Evolutionary conservation across 1,140 invertebrate species (phyloP).

Genomic region (Zaprionus gabonicus): DNA sequence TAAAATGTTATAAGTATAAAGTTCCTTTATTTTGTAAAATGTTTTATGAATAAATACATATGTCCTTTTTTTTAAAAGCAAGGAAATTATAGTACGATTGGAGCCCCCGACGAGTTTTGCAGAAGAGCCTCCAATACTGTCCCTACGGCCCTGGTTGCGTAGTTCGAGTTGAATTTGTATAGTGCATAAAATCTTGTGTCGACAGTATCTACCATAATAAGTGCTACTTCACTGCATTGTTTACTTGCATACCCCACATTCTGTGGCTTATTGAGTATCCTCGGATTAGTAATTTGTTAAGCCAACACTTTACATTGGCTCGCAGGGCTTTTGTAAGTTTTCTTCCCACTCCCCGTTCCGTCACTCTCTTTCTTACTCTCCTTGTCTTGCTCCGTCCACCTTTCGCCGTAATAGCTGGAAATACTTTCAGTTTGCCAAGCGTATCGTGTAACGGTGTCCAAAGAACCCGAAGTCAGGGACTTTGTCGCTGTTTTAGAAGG

Average conservation of each 20-base stretch:
- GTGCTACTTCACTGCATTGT: not conserved
- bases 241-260: constrained; percentile 9
- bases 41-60: too few relatives aligned
- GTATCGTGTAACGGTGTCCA: constrained; percentile 45
- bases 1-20: too few relatives aligned
- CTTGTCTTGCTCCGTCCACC: not conserved
- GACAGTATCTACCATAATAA: not conserved
- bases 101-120: too few relatives aligned
- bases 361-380: not conserved
- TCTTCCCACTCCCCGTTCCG: constrained; percentile 16
- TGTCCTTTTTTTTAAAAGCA: too few relatives aligned
- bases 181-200: not conserved
- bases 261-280: constrained; percentile 28
- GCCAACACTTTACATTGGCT: constrained; percentile 73
- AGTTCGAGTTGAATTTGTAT: not conserved
- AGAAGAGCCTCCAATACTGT: too few relatives aligned
- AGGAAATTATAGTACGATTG: too few relatives aligned
- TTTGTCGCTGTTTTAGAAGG: constrained; percentile 30
- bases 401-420: constrained; percentile 1
- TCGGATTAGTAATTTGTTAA: constrained; percentile 77
- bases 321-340: constrained; percentile 63
- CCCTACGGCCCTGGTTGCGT: not conserved
- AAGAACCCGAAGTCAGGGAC: constrained; percentile 1
- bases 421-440: constrained; percentile 26
- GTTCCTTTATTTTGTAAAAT: too few relatives aligned